phyloP scores from a whole-genome alignment of 2,888 invertebrate genomes.

The Eupsilia transversa region DNA sequence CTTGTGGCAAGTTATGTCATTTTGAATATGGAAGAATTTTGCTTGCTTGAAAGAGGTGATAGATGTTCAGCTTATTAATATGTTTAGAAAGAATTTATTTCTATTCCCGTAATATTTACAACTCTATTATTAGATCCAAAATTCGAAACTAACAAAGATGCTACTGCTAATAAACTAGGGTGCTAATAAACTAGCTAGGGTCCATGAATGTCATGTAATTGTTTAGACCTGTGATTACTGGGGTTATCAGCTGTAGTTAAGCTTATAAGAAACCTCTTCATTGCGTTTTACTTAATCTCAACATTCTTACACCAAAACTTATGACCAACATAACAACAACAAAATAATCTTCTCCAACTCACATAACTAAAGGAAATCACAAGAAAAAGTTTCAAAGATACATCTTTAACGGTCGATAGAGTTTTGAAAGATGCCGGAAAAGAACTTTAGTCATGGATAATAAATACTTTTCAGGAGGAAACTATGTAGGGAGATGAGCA shows the following conservation, averaged over 20 bases:
- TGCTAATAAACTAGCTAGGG: too few relatives aligned
- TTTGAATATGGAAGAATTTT: neutral
- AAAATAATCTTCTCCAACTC: neutral
- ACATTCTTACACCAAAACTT: neutral
- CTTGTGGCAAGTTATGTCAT: neutral
- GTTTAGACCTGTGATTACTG: too few relatives aligned
- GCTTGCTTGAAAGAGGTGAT: neutral
- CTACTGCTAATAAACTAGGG: neutral
- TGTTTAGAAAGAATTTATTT: neutral
- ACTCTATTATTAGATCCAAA: neutral
- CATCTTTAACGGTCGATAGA: constrained; percentile 84
- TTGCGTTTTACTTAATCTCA: neutral
- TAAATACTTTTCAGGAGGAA: constrained; percentile 74
- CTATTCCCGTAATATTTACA: neutral
- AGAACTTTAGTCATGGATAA: constrained; percentile 75
- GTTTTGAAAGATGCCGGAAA: constrained; percentile 77
- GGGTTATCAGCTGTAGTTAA: neutral
- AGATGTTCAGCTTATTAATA: neutral
- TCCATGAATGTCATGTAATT: neutral
- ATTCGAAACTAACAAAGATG: neutral
- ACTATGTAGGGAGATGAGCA: constrained; percentile 71
- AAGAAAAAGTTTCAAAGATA: constrained; percentile 75
- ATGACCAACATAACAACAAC: constrained; percentile 12
- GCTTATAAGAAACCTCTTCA: neutral
- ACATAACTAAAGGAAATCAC: constrained; percentile 49